Evolutionary conservation across 2,888 invertebrate species (phyloP), one percentile per base, ranked within the genome.

Genomic region (Drosophila neotestacea): DNA sequence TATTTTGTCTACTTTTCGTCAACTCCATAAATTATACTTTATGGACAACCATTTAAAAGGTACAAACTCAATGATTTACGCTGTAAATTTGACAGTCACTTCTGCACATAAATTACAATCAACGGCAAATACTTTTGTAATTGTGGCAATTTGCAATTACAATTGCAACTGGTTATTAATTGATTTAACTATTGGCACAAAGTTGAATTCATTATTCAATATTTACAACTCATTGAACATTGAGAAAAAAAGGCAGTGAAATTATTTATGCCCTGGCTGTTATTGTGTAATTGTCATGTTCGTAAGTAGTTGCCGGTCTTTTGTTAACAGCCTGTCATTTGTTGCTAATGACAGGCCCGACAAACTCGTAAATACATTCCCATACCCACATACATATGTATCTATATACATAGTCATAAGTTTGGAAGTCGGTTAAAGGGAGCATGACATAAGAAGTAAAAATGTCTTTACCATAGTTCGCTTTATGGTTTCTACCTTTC

Each of bases 91-190:
- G 2, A 22, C 30, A 32, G 60, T 10, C 34, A 48, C 10, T 22
- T 48, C 34, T 54, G 46, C 36, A 9, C 60, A 71, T 76, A 58
- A 58, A 71, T 76, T 42, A 41, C 62, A 74, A 71, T 76, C 52
- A 71, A 38, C 50, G 27, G n/a, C 58, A 79, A 65, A 36, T 62
- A 9, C 54, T 58, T 38, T 28, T 10, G 27, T 34, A 65, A 62
- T 51, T 74, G 74, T 61, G 62, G 38, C 56, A 46, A 58, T 73
- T 79, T 63, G 72, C 58, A 65, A 67, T 72, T 73, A 58, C 56
- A 76, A 67, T 61, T 61, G 54, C 54, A 77, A 48, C 58, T 70
- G 48, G 50, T 70, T 77, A 69, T 85, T 85, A 72, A 81, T 83
- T 83, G 81, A 80, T 77, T 74, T 54, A 48, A 36, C 44, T 51